Evolutionary conservation across 2,888 invertebrate genomes (phyloP).

Genomic region (Callimorpha dominula): DNA sequence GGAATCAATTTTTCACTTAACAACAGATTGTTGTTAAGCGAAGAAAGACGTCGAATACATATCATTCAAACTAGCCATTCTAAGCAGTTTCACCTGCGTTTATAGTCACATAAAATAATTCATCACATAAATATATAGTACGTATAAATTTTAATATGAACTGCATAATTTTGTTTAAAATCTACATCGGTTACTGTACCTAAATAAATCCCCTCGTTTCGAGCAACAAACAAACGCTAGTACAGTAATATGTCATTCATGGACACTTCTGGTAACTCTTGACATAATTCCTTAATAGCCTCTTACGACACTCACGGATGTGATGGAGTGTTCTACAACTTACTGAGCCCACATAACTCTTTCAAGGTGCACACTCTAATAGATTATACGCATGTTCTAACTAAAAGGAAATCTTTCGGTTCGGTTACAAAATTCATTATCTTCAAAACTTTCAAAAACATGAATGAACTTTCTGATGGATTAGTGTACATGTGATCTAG

Average conservation of each 20-base stretch:
- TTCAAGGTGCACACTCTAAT: constrained; percentile 5
- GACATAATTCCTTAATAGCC: constrained; percentile 31
- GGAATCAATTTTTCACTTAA: not conserved
- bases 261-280: constrained; percentile 21
- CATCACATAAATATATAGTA: not conserved
- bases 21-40: not conserved
- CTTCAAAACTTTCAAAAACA: not conserved
- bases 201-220: constrained; percentile 7
- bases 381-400: not conserved
- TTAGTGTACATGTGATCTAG: not conserved
- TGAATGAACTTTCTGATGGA: not conserved
- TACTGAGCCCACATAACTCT: constrained; percentile 22
- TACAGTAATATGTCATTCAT: constrained; percentile 16
- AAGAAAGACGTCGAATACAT: not conserved
- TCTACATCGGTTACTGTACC: not conserved
- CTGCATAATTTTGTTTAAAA: not conserved
- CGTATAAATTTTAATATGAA: not conserved
- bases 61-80: not conserved
- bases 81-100: not conserved
- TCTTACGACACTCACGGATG: constrained; percentile 24
- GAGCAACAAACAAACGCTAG: not conserved
- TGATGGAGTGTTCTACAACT: constrained; percentile 23
- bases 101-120: no score
- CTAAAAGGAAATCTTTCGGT: not conserved
- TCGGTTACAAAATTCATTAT: not conserved